phyloP scores from a whole-genome alignment of 2,113 vertebrate genomes.

The Phoenicopterus ruber region DNA sequence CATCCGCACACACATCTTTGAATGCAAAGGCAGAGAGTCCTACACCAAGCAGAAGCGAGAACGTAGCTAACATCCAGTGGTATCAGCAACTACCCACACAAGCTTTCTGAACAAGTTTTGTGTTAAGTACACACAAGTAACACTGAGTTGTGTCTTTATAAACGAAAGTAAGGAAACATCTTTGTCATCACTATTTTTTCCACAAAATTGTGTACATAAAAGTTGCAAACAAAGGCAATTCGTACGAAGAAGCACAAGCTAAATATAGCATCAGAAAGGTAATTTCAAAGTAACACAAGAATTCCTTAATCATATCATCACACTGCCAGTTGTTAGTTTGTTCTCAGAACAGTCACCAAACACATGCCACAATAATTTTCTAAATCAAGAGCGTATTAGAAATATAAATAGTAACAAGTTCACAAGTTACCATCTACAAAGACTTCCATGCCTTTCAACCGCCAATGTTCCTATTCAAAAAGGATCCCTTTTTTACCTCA shows the following conservation, averaged over 20 bases:
- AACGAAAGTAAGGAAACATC: background rate
- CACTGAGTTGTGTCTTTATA: background rate
- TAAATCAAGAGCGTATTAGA: background rate
- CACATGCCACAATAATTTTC: background rate
- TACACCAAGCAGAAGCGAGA: background rate
- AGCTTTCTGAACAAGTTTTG: background rate
- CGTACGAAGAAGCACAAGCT: background rate
- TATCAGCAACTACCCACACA: background rate
- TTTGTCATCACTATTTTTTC: background rate
- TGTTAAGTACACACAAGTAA: background rate
- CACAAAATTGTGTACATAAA: background rate
- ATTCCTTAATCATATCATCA: background rate
- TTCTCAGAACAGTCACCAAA: background rate
- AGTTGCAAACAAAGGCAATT: background rate
- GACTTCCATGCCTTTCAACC: background rate
- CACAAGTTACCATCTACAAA: background rate
- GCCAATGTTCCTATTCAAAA: background rate
- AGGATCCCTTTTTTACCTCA: background rate
- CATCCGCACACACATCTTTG: background rate
- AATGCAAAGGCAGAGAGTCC: background rate
- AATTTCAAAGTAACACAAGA: background rate
- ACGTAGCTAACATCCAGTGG: background rate
- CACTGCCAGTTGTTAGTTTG: background rate
- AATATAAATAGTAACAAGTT: constrained; percentile 36
- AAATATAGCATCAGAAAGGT: constrained; percentile 7